Base-by-base conservation (phyloP, 2,797 vertebrate genomes). In the Lutjanus campechanus region DNA sequence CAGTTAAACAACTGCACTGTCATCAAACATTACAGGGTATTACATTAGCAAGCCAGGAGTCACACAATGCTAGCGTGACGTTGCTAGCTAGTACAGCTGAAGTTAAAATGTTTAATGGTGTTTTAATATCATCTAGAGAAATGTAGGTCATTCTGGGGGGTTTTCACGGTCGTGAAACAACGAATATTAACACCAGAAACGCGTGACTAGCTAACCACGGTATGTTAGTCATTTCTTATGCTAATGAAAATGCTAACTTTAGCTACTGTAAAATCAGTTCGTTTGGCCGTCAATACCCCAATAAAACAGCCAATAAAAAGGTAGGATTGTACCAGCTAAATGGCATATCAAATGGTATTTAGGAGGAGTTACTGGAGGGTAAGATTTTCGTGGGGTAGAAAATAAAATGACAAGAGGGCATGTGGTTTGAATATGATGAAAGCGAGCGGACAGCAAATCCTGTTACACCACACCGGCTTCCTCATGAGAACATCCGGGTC, bases 401-500 rank as follows among this genome's bases (percentile, higher is more conserved):
- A 11, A 36, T 25, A 11, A 19, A 4, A 13, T 40, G 3, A 8
- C 7, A 9, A 7, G 3, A 60, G 9, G n/a, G 13, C 4, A 15
- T 17, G 51, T 67, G 59, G 16, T 25, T 29, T 15, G 1, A 4
- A 8, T 36, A 5, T 36, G 29, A 36, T 36, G 29, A 13, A 20
- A 8, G 1, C 7, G 4, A 6, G 47, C 12, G 49, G 64, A 40
- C 43, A 2, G 25, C 0, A 20, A 25, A 13, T 47, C 0, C 8
- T 2, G 85, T 71, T 16, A 59, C 83, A 82, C 85, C 67, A 16
- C 20, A 19, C 56, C 10, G 13, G 17, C 0, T 10, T 41, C 58
- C 1, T 43, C 29, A 44, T 0, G 29, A 36, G 17, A 49, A 87
- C 86, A 82, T 94, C 89, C 93, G 91, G 91, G 86, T 94, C 66